Conservation (phyloP, 1,140 invertebrate genomes). For the Sesamia nonagrioides region DNA sequence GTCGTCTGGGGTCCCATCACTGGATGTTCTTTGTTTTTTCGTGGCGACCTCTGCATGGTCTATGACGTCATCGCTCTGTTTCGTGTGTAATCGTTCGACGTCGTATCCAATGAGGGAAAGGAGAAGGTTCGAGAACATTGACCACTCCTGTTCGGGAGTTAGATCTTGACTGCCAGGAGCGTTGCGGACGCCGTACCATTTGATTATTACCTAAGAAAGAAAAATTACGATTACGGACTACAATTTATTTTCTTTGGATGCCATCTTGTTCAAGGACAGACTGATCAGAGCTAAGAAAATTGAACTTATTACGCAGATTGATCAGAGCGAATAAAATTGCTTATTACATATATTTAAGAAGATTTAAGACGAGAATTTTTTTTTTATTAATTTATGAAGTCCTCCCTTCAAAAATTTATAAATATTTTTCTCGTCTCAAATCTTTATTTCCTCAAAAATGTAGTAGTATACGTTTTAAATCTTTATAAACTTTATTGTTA, state of each 20-base stretch:
- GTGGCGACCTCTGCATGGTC: conserved; percentile 84
- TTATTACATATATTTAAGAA: no score
- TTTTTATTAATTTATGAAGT: no score
- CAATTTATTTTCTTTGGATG: neutral
- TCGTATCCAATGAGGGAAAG: conserved; percentile 93
- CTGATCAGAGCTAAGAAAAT: no score
- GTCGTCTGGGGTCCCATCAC: conserved; percentile 91
- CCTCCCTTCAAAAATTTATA: no score
- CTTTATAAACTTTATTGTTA: no score
- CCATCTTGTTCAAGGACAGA: no score
- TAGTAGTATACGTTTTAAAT: no score
- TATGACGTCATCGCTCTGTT: conserved; percentile 78
- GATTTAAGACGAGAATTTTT: no score
- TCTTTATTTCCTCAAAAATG: no score
- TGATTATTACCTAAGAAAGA: conserved; percentile 89
- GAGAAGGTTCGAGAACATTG: conserved; percentile 91
- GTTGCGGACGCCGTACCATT: conserved; percentile 96
- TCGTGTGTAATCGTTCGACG: conserved; percentile 88
- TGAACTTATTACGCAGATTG: no score
- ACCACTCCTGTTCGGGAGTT: conserved; percentile 93
- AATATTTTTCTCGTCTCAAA: no score
- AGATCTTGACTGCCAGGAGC: conserved; percentile 94
- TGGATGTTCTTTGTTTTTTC: conserved; percentile 90
- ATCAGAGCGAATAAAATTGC: no score
- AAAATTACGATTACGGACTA: neutral